Base-by-base conservation (phyloP, 2,797 vertebrate species). In the Danionella dracula region DNA sequence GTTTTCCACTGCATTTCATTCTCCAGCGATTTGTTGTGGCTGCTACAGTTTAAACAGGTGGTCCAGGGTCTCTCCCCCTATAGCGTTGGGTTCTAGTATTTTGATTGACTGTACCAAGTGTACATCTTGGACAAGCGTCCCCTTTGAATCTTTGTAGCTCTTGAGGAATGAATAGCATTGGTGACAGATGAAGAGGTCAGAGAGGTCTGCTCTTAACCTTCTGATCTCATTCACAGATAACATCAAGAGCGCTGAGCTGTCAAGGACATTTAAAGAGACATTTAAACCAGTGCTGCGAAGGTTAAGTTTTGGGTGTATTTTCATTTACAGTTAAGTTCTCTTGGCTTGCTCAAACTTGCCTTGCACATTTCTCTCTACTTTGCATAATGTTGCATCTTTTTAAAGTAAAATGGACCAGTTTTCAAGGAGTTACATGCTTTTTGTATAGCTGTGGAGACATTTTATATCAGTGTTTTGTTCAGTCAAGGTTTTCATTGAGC, bases 21-120 rank as follows among this genome's bases (percentile, higher is more conserved):
- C 15, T 31, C 46, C 65, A 55, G 51, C 49, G 42, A 55, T 69
- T 69, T 74, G 74, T 56, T 49, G 44, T 44, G 27, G 34, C 21
- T 54, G 41, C 23, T 27, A 45, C 44, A 16, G 19, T 42, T 8
- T 20, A 46, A 54, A 61, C 76, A 74, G 73, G 68, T 76, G 73
- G 61, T 21, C 37, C 49, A 29, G 35, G 6, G 16, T 60, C 19
- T 53, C 13, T 45, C 17, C 38, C 17, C 40, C 23, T 21, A 6
- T 56, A 7, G 19, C 13, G 20, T 45, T 35, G 11, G 1, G 19
- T 45, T 11, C 5, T 45, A 16, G 16, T 1, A 29, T 10, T n/a
- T 16, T 50, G 38, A 68, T 45, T 60, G 46, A 61, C 37, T 35
- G 58, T 15, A 38, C 8, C 16, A 68, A 42, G 42, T 69, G 40